These are phyloP conservation scores for Pseudonaja textilis DNA, from an alignment of 2,113 vertebrate species.

Conservation along the genomic window DNA sequence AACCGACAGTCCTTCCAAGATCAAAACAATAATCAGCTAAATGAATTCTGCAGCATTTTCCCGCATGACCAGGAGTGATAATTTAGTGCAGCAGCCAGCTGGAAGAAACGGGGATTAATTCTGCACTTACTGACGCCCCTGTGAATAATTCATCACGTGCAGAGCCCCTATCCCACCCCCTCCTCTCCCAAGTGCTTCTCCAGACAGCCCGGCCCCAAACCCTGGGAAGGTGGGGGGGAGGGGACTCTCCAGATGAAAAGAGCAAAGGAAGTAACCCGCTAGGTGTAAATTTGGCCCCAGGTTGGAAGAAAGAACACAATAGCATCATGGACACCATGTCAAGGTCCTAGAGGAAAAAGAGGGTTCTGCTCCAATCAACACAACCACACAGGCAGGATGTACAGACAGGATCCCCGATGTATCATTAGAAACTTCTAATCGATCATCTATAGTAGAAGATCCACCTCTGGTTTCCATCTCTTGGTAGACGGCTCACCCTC, in stretches of 20 bases:
- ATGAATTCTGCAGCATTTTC: constrained; percentile 89
- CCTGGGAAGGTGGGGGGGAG: rapidly evolving
- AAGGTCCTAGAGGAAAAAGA: too few relatives aligned
- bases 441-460: too few relatives aligned
- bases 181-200: constrained; percentile 64
- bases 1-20: constrained; percentile 58
- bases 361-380: too few relatives aligned
- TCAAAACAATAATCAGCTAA: constrained; percentile 85
- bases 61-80: constrained; percentile 83
- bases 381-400: too few relatives aligned
- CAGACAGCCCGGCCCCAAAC: constrained; percentile 45
- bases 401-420: too few relatives aligned
- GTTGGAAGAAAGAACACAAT: neutral
- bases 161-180: constrained; percentile 39
- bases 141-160: constrained; percentile 85
- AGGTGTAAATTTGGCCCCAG: neutral
- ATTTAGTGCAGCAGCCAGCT: constrained; percentile 88
- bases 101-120: constrained; percentile 87
- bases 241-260: neutral
- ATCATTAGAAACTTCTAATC: too few relatives aligned
- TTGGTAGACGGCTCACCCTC: neutral
- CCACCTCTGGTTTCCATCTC: too few relatives aligned
- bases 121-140: constrained; percentile 78
- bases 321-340: too few relatives aligned
- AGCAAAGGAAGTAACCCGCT: neutral